Evolutionary conservation across 2,888 invertebrate genomes (phyloP), one percentile per base, ranked within the genome.

Genomic region (Nemotelus nigrinus): DNA sequence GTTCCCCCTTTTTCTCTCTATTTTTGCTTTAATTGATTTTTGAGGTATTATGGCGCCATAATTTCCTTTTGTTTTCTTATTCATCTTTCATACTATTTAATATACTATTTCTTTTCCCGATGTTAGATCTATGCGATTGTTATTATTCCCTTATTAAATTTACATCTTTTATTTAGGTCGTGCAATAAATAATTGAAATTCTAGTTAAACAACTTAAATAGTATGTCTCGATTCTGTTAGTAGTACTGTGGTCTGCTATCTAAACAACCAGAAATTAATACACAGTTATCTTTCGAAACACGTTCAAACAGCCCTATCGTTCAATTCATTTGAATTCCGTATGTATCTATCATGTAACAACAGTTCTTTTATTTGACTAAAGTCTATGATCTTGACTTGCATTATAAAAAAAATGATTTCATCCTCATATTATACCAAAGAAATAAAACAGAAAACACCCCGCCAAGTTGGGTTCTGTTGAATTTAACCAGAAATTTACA

Each of bases 121-220:
- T n/a, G n/a, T n/a, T n/a, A n/a, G n/a, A n/a, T n/a, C n/a, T n/a
- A n/a, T n/a, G n/a, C n/a, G n/a, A n/a, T n/a, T n/a, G n/a, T n/a
- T n/a, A n/a, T n/a, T n/a, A n/a, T 39, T 60, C 41, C n/a, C n/a
- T n/a, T 60, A 41, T 41, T 60, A 45, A 3, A n/a, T 67, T 50
- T 41, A 25, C 50, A 41, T 44, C n/a, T 68, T 25, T 68, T n/a
- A 5, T 68, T 68, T 68, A 68, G 10, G 47, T 45, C 8, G 47
- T 72, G 60, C 74, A 74, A 74, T 74, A 74, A 74, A 74, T 74
- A 74, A 50, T 55, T 74, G 60, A 60, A 74, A 74, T 74, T 74
- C 74, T 74, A 74, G 63, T 60, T 74, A 74, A 74, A 47, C 60
- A 50, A 60, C 74, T 63, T 60, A 74, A 74, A 50, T 47, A 63